Evolutionary conservation across 2,113 vertebrate species (phyloP).

Genomic region (Rhinoderma darwinii): DNA sequence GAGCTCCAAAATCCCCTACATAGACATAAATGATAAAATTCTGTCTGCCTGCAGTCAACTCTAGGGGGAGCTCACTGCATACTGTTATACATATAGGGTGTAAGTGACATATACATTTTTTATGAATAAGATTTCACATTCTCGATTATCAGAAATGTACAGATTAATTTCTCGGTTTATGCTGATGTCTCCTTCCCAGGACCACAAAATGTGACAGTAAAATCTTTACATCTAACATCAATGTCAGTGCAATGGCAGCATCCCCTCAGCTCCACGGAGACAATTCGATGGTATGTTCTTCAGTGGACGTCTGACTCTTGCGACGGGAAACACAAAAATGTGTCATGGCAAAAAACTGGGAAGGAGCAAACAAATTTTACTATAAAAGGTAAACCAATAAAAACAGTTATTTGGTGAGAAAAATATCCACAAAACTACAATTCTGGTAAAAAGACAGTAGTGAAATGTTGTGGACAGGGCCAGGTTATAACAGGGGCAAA

Average conservation of each 20-base stretch:
- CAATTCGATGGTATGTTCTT: conserved; percentile 62
- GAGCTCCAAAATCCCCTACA: neutral
- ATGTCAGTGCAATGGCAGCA: conserved; percentile 61
- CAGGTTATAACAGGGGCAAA: neutral
- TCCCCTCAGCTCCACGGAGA: accelerated
- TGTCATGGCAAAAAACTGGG: conserved; percentile 60
- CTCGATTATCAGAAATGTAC: too few relatives aligned
- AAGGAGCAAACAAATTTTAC: accelerated
- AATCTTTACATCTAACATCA: neutral
- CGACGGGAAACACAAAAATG: neutral
- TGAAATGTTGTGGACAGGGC: neutral
- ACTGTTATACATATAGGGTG: too few relatives aligned
- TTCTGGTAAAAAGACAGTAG: neutral
- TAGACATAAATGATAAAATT: neutral
- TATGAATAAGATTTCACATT: too few relatives aligned
- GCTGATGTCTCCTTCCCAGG: conserved; percentile 20
- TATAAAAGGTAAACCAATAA: conserved; percentile 59
- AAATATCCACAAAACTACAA: too few relatives aligned
- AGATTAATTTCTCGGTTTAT: neutral
- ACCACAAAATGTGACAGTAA: neutral
- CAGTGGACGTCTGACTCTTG: conserved; percentile 60
- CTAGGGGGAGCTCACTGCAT: neutral
- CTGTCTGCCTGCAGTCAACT: neutral
- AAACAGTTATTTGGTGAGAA: too few relatives aligned
- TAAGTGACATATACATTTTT: too few relatives aligned